Evolutionary conservation across 2,113 vertebrate species (phyloP).

Genomic region (Carollia perspicillata): DNA sequence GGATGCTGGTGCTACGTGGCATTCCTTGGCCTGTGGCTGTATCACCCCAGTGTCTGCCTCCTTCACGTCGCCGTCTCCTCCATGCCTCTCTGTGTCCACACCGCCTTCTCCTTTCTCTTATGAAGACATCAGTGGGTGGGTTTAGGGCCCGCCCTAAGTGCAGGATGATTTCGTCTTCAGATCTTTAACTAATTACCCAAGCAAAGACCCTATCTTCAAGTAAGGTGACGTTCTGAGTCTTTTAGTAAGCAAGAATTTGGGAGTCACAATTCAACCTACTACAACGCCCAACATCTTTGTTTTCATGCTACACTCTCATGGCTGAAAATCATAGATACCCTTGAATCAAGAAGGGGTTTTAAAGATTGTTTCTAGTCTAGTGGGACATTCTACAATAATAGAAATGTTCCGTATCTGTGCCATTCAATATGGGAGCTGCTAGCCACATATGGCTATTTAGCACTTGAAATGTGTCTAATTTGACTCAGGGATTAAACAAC

Average conservation of each 20-base stretch:
- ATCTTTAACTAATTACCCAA: background rate
- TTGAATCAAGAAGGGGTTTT: background rate
- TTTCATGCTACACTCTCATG: background rate
- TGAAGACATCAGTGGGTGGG: background rate
- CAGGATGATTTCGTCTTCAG: background rate
- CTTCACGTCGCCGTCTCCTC: background rate
- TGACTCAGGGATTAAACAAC: background rate
- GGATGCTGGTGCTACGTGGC: background rate
- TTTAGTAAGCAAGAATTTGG: background rate
- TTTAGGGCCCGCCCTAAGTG: background rate
- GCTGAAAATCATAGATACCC: background rate
- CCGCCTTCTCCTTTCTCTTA: background rate
- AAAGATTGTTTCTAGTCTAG: no score
- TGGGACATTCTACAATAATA: rapidly evolving
- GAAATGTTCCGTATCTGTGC: rapidly evolving
- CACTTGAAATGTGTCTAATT: background rate
- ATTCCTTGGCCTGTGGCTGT: background rate
- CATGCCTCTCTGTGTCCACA: background rate
- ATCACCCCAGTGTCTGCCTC: background rate
- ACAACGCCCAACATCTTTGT: background rate
- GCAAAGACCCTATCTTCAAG: background rate
- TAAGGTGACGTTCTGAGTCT: background rate
- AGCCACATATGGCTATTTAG: rapidly evolving
- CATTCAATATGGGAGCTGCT: background rate
- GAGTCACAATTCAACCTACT: rapidly evolving